Base-by-base conservation (phyloP, 64 coral and sea anemone species). In the Pocillopora damicornis region DNA sequence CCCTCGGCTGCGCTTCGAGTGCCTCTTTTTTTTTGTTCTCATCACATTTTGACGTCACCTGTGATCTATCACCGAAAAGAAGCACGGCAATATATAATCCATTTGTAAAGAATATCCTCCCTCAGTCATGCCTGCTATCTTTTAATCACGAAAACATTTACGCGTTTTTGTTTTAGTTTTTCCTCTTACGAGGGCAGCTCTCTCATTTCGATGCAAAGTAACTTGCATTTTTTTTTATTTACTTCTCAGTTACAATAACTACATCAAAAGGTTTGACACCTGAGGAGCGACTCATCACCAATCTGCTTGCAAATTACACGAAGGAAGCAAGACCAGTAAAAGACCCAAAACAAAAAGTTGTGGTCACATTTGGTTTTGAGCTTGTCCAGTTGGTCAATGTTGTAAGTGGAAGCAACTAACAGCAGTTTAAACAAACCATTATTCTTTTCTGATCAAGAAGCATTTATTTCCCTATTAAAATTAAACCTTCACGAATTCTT, bases 351-450 rank as follows among this genome's bases (percentile, higher is more conserved):
- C 58, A 89, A 15, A 92, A 64, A 13, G 77, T 89, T 17, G 83
- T 79, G 4, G 96, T 98, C 10, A 86, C 69, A 16, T 98, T 98
- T 90, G 96, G 96, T n/a, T 92, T 98, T 36, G 96, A 98, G 72
- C 93, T 98, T 25, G 96, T 98, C 17, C 96, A 98, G 75, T 88
- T 98, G 1, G 96, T 98, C 10, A 77, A 94, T 35, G 92, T 98
- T 92, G 96, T 98, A 90, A 90, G 92, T 71, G n/a, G 14, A 14
- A 26, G 9, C 71, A 16, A 35, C 13, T n/a, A 85, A 83, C n/a
- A 72, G 22, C 26, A 86, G 30, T 16, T 20, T 71, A 20, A 0
- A 71, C 61, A 63, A 17, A 17, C 11, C 11, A 63, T 11, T 17
- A 4, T 17, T 63, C 1, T 63, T 63, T 1, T 63, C 61, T 51